A percentile compares a stretch with the other conserved stretches of the same genome.
These are phyloP conservation scores for Scaptomyza flava DNA, from an alignment of 2,888 invertebrate genomes.

Conservation along the genomic window DNA sequence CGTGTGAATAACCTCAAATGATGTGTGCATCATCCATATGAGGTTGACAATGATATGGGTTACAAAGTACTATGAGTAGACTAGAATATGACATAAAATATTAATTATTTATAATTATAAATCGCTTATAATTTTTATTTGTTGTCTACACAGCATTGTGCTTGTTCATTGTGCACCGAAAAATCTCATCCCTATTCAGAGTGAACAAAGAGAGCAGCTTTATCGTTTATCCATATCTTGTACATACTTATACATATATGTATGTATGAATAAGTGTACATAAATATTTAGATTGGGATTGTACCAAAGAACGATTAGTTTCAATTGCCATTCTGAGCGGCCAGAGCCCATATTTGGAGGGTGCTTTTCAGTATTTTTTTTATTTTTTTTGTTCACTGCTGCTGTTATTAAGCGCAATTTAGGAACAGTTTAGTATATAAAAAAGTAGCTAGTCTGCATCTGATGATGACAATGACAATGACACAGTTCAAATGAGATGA, in stretches of 20 bases:
- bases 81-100: no score
- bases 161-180: conserved; percentile 16
- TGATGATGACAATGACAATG: conserved; percentile 30
- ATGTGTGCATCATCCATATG: no score
- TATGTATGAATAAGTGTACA: not conserved
- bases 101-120: not conserved
- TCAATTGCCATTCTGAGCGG: conserved; percentile 58
- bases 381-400: conserved; percentile 14
- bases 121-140: not conserved
- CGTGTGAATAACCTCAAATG: conserved; percentile 41
- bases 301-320: conserved; percentile 60
- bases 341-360: conserved; percentile 22
- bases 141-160: not conserved
- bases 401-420: conserved; percentile 71
- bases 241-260: not conserved
- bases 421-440: conserved; percentile 19
- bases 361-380: conserved; percentile 54
- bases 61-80: not conserved
- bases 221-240: conserved; percentile 3
- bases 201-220: not conserved
- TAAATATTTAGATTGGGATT: conserved; percentile 7
- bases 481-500: conserved; percentile 6
- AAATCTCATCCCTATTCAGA: not conserved
- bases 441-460: conserved; percentile 13
- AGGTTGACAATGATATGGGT: no score